Conservation (phyloP, 2,797 vertebrate species). For the Chrysocyon brachyurus region DNA sequence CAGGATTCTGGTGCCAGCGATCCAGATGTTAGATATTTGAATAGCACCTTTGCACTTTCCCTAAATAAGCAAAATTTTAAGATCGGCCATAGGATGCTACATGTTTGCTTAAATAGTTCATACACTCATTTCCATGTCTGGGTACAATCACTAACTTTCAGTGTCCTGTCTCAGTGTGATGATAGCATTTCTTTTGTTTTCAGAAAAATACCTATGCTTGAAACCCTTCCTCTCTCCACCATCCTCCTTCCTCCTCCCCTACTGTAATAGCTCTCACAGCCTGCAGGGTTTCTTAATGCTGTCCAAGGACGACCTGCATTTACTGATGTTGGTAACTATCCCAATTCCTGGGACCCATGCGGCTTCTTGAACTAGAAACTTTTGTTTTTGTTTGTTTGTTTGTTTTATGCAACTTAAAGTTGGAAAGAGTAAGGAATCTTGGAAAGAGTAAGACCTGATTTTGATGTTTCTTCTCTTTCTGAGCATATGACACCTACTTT, state of each 20-base stretch:
- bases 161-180: background rate
- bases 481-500: background rate
- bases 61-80: slow-evolving; percentile 62
- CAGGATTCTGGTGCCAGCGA: background rate
- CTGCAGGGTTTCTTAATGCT: background rate
- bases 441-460: background rate
- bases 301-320: background rate
- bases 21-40: slow-evolving; percentile 22
- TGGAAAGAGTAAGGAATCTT: background rate
- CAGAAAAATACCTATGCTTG: background rate
- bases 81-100: background rate
- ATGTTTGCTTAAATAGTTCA: slow-evolving; percentile 48
- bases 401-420: background rate
- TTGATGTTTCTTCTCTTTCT: background rate
- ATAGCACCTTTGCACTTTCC: background rate
- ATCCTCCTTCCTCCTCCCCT: fast-evolving
- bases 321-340: background rate
- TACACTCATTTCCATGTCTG: slow-evolving; percentile 34
- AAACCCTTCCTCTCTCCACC: background rate
- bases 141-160: background rate
- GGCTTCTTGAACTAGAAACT: background rate
- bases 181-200: background rate
- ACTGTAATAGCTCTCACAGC: background rate
- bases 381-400: too few relatives aligned
- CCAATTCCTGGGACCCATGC: background rate